phyloP scores from a whole-genome alignment of 2,888 invertebrate species.

The Aleiodes leptofemur region DNA sequence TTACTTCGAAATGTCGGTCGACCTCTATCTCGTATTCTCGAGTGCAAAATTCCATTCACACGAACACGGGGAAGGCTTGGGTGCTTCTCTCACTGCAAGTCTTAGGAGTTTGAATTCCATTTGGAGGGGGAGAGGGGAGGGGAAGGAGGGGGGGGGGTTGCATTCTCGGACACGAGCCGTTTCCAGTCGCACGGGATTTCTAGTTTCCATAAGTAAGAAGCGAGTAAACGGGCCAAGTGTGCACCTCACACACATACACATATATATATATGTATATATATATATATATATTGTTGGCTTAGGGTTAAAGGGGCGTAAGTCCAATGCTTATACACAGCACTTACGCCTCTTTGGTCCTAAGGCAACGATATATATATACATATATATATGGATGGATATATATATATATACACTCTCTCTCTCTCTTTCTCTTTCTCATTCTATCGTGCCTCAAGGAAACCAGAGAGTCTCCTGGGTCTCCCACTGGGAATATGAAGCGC shows the following conservation, averaged over 20 bases:
- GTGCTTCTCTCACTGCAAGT: constrained; percentile 36
- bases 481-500: constrained; percentile 35
- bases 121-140: background rate
- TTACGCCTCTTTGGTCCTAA: too few relatives aligned
- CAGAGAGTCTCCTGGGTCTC: constrained; percentile 1
- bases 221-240: constrained; percentile 38
- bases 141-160: constrained; percentile 1
- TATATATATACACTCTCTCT: too few relatives aligned
- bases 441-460: constrained; percentile 19
- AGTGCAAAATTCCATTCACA: constrained; percentile 58
- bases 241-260: constrained; percentile 14
- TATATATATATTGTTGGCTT: too few relatives aligned
- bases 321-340: too few relatives aligned
- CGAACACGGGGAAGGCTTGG: constrained; percentile 42
- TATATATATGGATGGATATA: too few relatives aligned
- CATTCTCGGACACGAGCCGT: constrained; percentile 50
- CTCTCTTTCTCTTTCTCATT: constrained; percentile 1
- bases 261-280: too few relatives aligned
- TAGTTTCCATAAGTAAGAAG: constrained; percentile 56
- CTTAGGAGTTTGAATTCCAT: constrained; percentile 54
- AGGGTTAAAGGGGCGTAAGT: too few relatives aligned
- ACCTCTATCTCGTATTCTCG: constrained; percentile 48
- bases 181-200: constrained; percentile 48
- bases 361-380: too few relatives aligned
- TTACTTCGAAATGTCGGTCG: constrained; percentile 58